Conservation (phyloP, 2,888 invertebrate species). For the Gordius sp. region DNA sequence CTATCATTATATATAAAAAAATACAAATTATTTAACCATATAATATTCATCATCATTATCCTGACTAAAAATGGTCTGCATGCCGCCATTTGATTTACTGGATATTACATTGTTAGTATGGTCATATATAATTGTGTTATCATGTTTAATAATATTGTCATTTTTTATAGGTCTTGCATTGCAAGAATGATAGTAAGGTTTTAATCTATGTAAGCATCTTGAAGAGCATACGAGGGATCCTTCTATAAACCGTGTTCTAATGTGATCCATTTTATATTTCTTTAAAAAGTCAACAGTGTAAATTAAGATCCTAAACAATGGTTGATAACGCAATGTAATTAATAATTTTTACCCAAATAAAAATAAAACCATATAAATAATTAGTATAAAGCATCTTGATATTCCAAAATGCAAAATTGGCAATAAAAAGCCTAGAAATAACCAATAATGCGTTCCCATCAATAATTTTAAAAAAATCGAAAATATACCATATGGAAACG, state of each 20-base stretch:
- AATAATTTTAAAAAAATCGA: too few relatives aligned
- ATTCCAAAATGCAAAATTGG: neutral
- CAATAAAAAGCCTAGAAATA: too few relatives aligned
- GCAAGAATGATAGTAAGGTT: neutral
- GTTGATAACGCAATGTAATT: neutral
- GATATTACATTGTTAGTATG: neutral
- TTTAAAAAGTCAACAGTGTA: neutral
- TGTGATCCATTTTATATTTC: neutral
- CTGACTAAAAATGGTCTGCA: neutral
- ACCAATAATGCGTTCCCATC: too few relatives aligned
- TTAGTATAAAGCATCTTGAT: neutral
- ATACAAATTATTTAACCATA: neutral
- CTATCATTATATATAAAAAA: neutral
- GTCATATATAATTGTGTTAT: too few relatives aligned
- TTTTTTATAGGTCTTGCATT: too few relatives aligned
- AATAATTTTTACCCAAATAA: neutral
- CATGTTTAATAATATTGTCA: too few relatives aligned
- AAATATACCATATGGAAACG: too few relatives aligned
- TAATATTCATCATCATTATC: neutral
- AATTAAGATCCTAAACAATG: neutral
- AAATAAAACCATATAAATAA: neutral
- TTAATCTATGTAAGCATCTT: neutral
- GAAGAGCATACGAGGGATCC: neutral
- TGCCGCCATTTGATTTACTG: neutral
- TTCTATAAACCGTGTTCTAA: neutral